Conservation (phyloP, 1,140 invertebrate species). For the Aricia agestis region DNA sequence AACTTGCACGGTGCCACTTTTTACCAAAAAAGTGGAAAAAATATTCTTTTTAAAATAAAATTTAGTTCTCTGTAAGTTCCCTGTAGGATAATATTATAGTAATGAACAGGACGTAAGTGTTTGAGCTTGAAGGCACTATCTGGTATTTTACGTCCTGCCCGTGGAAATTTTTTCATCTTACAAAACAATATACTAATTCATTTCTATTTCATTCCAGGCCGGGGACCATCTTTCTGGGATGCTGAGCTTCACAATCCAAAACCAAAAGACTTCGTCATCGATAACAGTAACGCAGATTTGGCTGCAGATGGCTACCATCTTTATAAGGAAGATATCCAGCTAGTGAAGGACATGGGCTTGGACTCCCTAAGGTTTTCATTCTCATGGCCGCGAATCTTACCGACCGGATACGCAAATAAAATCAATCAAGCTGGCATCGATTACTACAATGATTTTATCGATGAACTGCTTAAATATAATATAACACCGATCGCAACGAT, state of each 20-base stretch:
- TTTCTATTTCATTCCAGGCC: slow-evolving; percentile 20
- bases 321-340: slow-evolving; percentile 65
- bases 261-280: slow-evolving; percentile 21
- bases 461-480: slow-evolving; percentile 70
- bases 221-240: slow-evolving; percentile 29
- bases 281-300: slow-evolving; percentile 49
- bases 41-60: no score
- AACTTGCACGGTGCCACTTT: no score
- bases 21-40: no score
- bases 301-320: slow-evolving; percentile 45
- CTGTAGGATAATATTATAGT: no score
- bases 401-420: slow-evolving; percentile 74
- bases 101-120: no score
- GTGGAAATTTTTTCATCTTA: no score
- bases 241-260: slow-evolving; percentile 21
- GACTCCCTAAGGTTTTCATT: slow-evolving; percentile 81
- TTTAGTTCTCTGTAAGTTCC: no score
- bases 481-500: slow-evolving; percentile 79
- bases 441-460: slow-evolving; percentile 80
- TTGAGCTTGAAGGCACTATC: no score
- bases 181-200: no score
- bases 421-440: slow-evolving; percentile 77
- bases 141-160: no score
- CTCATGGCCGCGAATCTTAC: slow-evolving; percentile 80
- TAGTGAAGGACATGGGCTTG: slow-evolving; percentile 63